phyloP scores from a whole-genome alignment of 2,888 invertebrate genomes.

The Rhamnusium bicolor region DNA sequence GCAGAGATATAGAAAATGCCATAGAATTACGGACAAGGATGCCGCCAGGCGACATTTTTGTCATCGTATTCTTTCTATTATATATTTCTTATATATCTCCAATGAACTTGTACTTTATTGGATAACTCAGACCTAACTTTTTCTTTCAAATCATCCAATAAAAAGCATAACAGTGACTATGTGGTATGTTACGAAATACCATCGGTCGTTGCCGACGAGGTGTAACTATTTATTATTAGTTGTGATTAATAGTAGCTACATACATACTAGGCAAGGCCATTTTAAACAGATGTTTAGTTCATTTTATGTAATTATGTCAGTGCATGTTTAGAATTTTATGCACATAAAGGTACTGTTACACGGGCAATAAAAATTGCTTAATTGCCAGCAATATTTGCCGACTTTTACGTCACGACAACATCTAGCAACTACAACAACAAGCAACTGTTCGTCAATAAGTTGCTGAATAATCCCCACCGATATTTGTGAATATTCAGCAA shows the following conservation, averaged over 20 bases:
- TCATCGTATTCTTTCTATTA: no score
- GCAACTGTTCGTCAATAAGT: no score
- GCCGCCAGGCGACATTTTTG: no score
- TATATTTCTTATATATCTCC: no score
- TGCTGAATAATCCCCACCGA: no score
- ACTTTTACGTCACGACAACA: no score
- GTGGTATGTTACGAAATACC: background rate
- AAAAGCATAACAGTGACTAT: background rate
- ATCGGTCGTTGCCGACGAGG: background rate
- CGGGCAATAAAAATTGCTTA: background rate
- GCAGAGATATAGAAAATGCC: no score
- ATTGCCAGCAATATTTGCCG: no score
- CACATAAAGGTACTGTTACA: background rate
- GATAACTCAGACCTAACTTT: background rate
- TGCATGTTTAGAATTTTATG: background rate
- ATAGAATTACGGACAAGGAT: no score
- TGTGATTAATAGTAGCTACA: slow-evolving; percentile 10
- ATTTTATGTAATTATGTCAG: background rate
- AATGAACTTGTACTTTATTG: background rate
- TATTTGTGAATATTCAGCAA: no score
- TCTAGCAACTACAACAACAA: no score
- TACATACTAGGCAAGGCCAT: background rate
- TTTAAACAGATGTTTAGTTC: background rate
- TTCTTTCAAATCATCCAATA: background rate
- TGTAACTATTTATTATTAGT: background rate